Conservation (phyloP, 2,113 vertebrate species). For the Laticauda laticaudata region DNA sequence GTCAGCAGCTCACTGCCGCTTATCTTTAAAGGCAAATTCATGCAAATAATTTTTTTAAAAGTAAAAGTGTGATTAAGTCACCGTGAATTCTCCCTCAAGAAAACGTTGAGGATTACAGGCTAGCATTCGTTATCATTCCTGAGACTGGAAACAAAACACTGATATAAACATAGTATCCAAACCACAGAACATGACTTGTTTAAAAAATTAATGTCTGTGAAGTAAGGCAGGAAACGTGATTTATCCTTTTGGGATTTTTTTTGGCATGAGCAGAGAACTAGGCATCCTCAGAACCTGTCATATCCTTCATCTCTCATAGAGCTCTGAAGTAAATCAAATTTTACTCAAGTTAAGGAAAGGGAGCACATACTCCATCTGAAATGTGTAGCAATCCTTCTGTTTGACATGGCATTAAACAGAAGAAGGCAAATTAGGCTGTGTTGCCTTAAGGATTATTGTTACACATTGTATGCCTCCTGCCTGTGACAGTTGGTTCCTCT, state of each 20-base stretch:
- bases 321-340: conserved; percentile 77
- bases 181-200: conserved; percentile 82
- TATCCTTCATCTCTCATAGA: conserved; percentile 83
- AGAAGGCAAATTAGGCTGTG: conserved; percentile 55
- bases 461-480: conserved; percentile 72
- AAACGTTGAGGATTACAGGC: conserved; percentile 68
- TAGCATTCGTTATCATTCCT: conserved; percentile 64
- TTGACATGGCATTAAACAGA: conserved; percentile 75
- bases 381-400: conserved; percentile 71
- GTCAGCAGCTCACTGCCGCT: conserved; percentile 69
- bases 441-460: conserved; percentile 67
- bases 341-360: conserved; percentile 74
- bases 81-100: conserved; percentile 65
- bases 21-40: conserved; percentile 69
- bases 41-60: conserved; percentile 66
- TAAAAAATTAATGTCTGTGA: conserved; percentile 82
- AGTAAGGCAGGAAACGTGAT: conserved; percentile 85
- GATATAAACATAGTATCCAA: conserved; percentile 77
- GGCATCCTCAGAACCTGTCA: conserved; percentile 83
- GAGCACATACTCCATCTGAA: conserved; percentile 72
- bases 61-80: conserved; percentile 65
- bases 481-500: conserved; percentile 68
- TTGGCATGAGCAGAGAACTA: conserved; percentile 79
- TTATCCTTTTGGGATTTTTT: conserved; percentile 84
- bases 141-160: conserved; percentile 72